Evolutionary conservation across 2,113 vertebrate species (phyloP).

Genomic region (Myiozetetes cayanensis): DNA sequence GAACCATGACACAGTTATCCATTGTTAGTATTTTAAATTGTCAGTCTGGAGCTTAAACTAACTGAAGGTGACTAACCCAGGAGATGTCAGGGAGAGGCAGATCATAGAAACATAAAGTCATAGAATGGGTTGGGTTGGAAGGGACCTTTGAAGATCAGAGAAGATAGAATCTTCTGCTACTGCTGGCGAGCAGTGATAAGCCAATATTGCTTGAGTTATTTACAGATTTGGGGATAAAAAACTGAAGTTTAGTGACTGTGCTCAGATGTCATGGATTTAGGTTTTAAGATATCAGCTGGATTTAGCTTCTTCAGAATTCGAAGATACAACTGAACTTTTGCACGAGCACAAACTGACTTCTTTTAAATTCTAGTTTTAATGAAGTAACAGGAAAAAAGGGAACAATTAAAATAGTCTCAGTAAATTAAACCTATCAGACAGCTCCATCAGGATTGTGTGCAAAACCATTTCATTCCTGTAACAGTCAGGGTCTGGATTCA

Average conservation of each 20-base stretch:
- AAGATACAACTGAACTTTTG: neutral
- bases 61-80: neutral
- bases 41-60: neutral
- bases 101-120: neutral
- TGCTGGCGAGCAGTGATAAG: neutral
- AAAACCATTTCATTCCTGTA: neutral
- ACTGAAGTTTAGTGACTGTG: neutral
- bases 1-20: neutral
- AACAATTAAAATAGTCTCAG: neutral
- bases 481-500: neutral
- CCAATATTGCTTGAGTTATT: neutral
- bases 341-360: neutral
- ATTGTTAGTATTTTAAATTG: neutral
- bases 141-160: neutral
- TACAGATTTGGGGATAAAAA: slow-evolving; percentile 3
- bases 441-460: neutral
- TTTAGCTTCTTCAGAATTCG: neutral
- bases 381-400: neutral
- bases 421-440: neutral
- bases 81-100: neutral
- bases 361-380: neutral
- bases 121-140: neutral
- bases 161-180: neutral
- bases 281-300: neutral
- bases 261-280: neutral